Evolutionary conservation across 2,888 invertebrate genomes (phyloP).

Genomic region (Gandaritis pyraliata): DNA sequence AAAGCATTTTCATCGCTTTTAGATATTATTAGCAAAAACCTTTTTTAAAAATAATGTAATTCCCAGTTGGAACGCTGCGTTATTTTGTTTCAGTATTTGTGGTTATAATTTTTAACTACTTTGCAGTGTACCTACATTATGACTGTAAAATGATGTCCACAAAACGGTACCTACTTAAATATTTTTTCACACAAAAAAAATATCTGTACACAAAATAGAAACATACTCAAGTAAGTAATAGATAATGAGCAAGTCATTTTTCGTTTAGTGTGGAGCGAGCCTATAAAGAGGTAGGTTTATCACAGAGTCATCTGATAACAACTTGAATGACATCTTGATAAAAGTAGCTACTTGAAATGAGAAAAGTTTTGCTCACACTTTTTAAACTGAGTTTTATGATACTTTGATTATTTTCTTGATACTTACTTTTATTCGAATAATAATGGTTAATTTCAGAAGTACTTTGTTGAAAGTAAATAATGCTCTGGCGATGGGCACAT

Average conservation of each 20-base stretch:
- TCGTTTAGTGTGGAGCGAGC: conserved; percentile 22
- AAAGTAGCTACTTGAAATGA: conserved; percentile 47
- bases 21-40: background rate
- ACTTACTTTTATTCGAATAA: conserved; percentile 39
- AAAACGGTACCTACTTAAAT: too few relatives aligned
- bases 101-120: too few relatives aligned
- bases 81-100: too few relatives aligned
- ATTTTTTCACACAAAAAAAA: too few relatives aligned
- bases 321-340: conserved; percentile 63
- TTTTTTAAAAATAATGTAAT: too few relatives aligned
- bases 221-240: too few relatives aligned
- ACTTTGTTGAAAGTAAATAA: background rate
- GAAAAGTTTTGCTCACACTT: conserved; percentile 56
- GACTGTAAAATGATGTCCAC: too few relatives aligned
- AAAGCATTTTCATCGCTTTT: conserved; percentile 6
- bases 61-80: too few relatives aligned
- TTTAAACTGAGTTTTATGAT: conserved; percentile 53
- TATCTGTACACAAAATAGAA: too few relatives aligned
- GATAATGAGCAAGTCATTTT: conserved; percentile 34
- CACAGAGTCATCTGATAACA: conserved; percentile 57
- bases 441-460: background rate
- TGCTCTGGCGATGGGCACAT: background rate
- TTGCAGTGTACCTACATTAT: too few relatives aligned
- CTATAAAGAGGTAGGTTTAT: conserved; percentile 50
- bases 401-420: conserved; percentile 48